A percentile compares a stretch with the other conserved stretches of the same genome.
phyloP scores from a whole-genome alignment of 2,113 vertebrate genomes.

The Muntiacus muntjak region DNA sequence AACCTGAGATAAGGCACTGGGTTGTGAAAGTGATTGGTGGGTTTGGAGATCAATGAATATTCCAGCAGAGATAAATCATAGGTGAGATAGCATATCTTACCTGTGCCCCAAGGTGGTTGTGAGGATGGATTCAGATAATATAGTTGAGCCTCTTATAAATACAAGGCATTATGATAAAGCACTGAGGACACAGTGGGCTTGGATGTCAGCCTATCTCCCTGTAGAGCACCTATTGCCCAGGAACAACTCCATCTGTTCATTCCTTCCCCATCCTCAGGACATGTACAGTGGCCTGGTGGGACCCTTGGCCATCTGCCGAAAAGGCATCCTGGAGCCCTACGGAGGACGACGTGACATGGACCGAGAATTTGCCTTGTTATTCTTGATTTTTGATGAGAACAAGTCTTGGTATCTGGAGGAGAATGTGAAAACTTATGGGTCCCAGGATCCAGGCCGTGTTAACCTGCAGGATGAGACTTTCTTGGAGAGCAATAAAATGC shows the following conservation, averaged over 20 bases:
- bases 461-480: slow-evolving; percentile 75
- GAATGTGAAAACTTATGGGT: slow-evolving; percentile 73
- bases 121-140: neutral
- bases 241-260: neutral
- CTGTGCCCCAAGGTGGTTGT: neutral
- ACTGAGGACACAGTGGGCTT: neutral
- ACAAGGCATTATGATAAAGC: neutral
- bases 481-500: slow-evolving; percentile 87
- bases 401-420: slow-evolving; percentile 85
- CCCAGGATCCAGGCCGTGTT: slow-evolving; percentile 4
- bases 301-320: slow-evolving; percentile 79
- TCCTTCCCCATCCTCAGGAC: slow-evolving; percentile 69
- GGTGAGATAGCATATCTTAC: neutral
- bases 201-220: neutral
- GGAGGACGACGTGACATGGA: slow-evolving; percentile 75
- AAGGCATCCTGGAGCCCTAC: slow-evolving; percentile 63
- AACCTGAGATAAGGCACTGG: neutral
- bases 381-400: slow-evolving; percentile 86
- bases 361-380: slow-evolving; percentile 84
- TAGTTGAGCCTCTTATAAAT: neutral
- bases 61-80: neutral
- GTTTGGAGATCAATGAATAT: slow-evolving; percentile 8
- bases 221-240: neutral
- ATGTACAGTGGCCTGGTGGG: slow-evolving; percentile 82
- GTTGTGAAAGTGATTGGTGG: neutral